Base-by-base conservation (phyloP, 2,888 invertebrate genomes). In the Bibio marci region DNA sequence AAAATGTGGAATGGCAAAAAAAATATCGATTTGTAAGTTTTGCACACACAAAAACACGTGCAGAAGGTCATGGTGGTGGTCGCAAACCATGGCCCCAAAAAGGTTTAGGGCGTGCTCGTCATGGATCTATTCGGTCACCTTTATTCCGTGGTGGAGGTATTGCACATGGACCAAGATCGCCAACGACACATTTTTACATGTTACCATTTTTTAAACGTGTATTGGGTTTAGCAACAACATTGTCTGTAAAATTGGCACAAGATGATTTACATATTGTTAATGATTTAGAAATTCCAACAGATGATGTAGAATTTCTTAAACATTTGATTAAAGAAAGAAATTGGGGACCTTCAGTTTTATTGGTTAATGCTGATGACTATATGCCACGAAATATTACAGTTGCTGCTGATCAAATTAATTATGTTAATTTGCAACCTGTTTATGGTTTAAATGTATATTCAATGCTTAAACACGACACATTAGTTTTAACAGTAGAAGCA, bases 81-180 rank as follows among this genome's bases (percentile, higher is more conserved):
- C 69, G 71, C 19, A 97, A 98, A 52, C 97, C 97, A 0, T 95
- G 94, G 92, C 88, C 87, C 1, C 98, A 98, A 56, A 98, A 98
- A 63, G 91, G 92, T 17, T 55, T 70, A 22, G 98, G 98, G 1
- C 70, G 73, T 47, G 85, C 97, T 2, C 72, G 97, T 32, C 94
- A 94, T 55, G 91, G 94, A 12, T 90, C 88, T 11, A 85, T 86
- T 42, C 70, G 91, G 41, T 87, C 94, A 3, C 95, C 95, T 0
- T 56, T 92, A 2, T 94, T 77, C 63, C 68, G 66, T 45, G 77
- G 80, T 1, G 91, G 95, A 52, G 95, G 91, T 34, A 56, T 79
- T 34, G 73, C 74, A 5, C 87, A 92, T 54, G 98, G 97, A 0
- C 95, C 95, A 0, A 72, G 94, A 31, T 83, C 88, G 1, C 94